Conservation (phyloP, 1,140 invertebrate genomes). For the Cydia strobilella region DNA sequence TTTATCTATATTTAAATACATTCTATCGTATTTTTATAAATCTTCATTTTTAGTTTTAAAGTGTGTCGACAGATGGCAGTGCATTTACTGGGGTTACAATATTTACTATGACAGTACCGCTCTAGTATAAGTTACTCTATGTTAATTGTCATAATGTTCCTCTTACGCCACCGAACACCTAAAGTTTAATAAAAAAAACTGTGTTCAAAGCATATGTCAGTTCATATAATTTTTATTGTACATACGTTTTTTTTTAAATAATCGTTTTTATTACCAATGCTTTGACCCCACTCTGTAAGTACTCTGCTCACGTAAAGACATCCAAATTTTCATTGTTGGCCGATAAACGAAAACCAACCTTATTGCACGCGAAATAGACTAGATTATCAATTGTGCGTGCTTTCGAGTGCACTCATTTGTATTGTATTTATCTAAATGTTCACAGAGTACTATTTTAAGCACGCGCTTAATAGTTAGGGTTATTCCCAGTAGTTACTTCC, state of each 20-base stretch:
- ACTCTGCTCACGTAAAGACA: background rate
- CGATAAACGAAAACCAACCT: background rate
- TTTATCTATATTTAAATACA: too few species aligned
- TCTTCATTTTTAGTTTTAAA: too few species aligned
- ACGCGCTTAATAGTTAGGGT: background rate
- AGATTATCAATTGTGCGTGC: background rate
- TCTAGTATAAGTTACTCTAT: too few species aligned
- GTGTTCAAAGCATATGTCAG: background rate
- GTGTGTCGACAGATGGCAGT: too few species aligned
- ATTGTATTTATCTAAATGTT: conserved; percentile 2
- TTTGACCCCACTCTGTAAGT: background rate
- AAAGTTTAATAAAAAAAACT: background rate
- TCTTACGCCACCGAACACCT: background rate
- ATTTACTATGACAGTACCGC: too few species aligned
- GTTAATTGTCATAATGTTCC: background rate
- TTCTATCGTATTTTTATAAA: too few species aligned
- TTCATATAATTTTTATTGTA: background rate
- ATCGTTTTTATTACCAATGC: background rate
- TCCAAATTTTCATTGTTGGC: background rate
- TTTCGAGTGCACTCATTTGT: background rate
- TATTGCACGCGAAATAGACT: background rate
- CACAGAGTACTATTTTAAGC: background rate
- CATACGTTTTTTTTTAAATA: background rate
- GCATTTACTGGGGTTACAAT: too few species aligned
- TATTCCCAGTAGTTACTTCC: conserved; percentile 1